Evolutionary conservation across 2,113 vertebrate species (phyloP).

Genomic region (Sitta europaea): DNA sequence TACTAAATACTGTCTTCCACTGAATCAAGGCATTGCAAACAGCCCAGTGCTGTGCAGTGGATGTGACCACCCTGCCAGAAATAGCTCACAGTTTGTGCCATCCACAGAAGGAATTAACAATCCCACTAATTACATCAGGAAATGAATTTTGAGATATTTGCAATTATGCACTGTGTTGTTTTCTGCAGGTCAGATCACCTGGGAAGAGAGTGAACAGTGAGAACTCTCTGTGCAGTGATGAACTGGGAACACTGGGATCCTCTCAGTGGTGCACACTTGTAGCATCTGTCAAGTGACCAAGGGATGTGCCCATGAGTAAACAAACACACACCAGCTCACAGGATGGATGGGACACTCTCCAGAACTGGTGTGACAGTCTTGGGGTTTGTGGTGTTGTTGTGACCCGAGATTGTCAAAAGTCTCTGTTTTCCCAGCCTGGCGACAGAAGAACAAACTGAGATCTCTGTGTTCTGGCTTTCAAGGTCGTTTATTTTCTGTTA

Average conservation of each 20-base stretch:
- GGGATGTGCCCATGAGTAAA: rapidly evolving
- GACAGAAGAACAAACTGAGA: too few species aligned
- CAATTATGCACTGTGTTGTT: background rate
- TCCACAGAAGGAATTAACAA: background rate
- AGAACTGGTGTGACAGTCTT: rapidly evolving
- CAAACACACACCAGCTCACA: rapidly evolving
- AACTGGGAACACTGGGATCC: background rate
- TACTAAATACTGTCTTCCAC: background rate
- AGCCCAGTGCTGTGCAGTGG: background rate
- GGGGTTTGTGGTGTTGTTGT: too few species aligned
- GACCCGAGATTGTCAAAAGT: too few species aligned
- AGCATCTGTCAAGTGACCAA: background rate
- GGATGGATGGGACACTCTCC: rapidly evolving
- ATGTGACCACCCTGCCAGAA: background rate
- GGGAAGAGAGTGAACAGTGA: background rate
- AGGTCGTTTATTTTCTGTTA: too few species aligned
- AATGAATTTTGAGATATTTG: background rate
- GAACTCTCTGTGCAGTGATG: background rate
- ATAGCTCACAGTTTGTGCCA: background rate
- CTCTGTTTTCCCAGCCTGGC: too few species aligned
- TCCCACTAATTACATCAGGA: background rate
- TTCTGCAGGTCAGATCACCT: background rate
- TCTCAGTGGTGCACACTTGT: rapidly evolving
- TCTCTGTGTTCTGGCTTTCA: too few species aligned
- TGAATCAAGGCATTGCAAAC: background rate